Percentiles rank a stretch among this genome's conserved stretches.
phyloP scores from a whole-genome alignment of 2,888 invertebrate species.

The Diaperis boleti region DNA sequence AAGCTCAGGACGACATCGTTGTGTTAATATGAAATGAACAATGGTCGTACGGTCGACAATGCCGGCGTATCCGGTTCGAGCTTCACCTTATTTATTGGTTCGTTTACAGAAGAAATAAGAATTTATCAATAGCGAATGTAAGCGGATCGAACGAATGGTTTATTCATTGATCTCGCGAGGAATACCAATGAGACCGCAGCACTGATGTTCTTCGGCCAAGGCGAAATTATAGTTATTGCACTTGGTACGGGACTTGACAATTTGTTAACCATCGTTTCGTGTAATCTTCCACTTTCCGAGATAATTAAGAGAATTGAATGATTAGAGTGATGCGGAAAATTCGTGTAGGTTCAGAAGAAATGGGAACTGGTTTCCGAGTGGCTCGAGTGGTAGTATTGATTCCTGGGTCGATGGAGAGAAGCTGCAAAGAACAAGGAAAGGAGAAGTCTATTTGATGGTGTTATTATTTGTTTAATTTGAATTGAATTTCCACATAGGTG shows the following conservation, averaged over 20 bases:
- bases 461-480: too few relatives aligned
- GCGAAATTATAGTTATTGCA: conserved; percentile 32
- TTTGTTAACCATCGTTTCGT: conserved; percentile 28
- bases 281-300: conserved; percentile 33
- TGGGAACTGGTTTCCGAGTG: conserved; percentile 4
- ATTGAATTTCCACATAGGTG: too few relatives aligned
- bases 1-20: conserved; percentile 57
- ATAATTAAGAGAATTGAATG: conserved; percentile 25
- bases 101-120: conserved; percentile 60
- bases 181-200: conserved; percentile 46
- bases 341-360: conserved; percentile 10
- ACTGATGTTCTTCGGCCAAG: not conserved
- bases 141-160: conserved; percentile 53
- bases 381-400: conserved; percentile 7
- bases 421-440: not conserved
- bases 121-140: conserved; percentile 61
- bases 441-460: too few relatives aligned
- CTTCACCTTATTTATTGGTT: conserved; percentile 59
- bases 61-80: conserved; percentile 58
- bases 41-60: conserved; percentile 63
- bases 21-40: conserved; percentile 63
- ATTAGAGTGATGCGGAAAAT: conserved; percentile 12
- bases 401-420: conserved; percentile 5
- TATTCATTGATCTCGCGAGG: conserved; percentile 50
- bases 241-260: conserved; percentile 23